phyloP scores from a whole-genome alignment of 1,140 invertebrate genomes.

The Drosophila littoralis region DNA sequence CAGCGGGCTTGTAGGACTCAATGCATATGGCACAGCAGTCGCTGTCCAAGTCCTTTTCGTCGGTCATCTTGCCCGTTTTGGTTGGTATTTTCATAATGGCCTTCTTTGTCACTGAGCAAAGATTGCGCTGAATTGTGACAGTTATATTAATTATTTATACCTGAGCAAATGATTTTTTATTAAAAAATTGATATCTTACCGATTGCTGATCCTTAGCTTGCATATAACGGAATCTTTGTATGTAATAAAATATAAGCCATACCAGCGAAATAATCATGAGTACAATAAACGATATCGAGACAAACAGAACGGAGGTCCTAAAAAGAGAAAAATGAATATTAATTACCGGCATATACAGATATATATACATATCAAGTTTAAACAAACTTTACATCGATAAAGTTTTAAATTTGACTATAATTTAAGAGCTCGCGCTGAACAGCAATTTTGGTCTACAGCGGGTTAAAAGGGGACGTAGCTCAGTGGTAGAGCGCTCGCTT shows the following conservation, averaged over 20 bases:
- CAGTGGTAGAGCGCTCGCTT: slow-evolving; percentile 96
- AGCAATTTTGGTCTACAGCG: background rate
- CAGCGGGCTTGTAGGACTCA: slow-evolving; percentile 93
- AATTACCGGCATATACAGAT: background rate
- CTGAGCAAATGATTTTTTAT: background rate
- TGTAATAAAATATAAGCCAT: slow-evolving; percentile 97
- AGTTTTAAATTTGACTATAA: background rate
- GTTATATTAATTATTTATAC: too few relatives aligned
- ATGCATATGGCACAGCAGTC: slow-evolving; percentile 97
- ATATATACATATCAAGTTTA: too few relatives aligned
- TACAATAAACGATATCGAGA: slow-evolving; percentile 97
- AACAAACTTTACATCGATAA: background rate
- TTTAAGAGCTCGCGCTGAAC: background rate
- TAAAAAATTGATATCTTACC: slow-evolving; percentile 33
- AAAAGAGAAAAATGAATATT: slow-evolving; percentile 66
- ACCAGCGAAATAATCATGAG: slow-evolving; percentile 96
- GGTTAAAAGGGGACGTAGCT: slow-evolving; percentile 85
- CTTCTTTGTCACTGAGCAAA: slow-evolving; percentile 95
- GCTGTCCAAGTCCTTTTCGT: slow-evolving; percentile 93
- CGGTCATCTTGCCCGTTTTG: slow-evolving; percentile 90
- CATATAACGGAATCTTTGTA: slow-evolving; percentile 95
- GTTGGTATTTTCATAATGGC: slow-evolving; percentile 95
- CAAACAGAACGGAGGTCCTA: slow-evolving; percentile 95
- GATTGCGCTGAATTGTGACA: slow-evolving; percentile 87
- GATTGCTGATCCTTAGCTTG: slow-evolving; percentile 92